Evolutionary conservation across 2,888 invertebrate species (phyloP), one percentile per base, ranked within the genome.

Genomic region (Camponotus fellah): DNA sequence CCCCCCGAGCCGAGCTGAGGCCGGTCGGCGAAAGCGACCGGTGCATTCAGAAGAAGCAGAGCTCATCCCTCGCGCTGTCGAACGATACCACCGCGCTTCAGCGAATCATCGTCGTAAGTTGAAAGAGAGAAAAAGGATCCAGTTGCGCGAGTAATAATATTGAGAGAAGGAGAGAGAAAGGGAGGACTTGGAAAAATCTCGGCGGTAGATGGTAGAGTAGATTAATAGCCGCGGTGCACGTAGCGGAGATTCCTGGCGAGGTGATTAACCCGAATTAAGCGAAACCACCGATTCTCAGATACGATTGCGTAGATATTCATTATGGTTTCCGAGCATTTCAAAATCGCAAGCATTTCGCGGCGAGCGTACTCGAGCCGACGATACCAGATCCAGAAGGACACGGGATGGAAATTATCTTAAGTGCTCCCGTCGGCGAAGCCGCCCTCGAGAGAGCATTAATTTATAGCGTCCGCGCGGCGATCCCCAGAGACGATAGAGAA

Each of bases 381-480:
- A 53, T 49, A 46, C 37, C 37, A 32, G 40, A 26, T 26, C 21
- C n/a, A 37, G 49, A 64, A 37, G 76, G 76, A 56, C 76, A 76
- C 66, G 32, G 56, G 43, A 65, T 60, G n/a, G 71, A 37, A 60
- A 80, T 80, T 71, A 85, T 80, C 66, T 62, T 37, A 76, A 87
- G 62, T 62, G 82, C 75, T 74, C 75, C 66, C 46, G 26, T 80
- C 75, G 74, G 79, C 75, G 60, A 21, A 80, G 21, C 79, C 79
- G 75, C 79, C 79, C 79, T 46, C 79, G 17, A n/a, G 69, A 83
- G 83, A 83, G 81, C 81, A 83, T 87, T 87, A 85, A 85, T 83
- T 83, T 85, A 80, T 81, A 77, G 60, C 88, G 46, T 83, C 85
- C 81, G 62, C 81, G 77, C 60, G 17, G 71, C 69, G 68, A 82